Evolutionary conservation across 2,797 vertebrate species (phyloP), one percentile per base, ranked within the genome.

Genomic region (Premnoplex brunnescens): DNA sequence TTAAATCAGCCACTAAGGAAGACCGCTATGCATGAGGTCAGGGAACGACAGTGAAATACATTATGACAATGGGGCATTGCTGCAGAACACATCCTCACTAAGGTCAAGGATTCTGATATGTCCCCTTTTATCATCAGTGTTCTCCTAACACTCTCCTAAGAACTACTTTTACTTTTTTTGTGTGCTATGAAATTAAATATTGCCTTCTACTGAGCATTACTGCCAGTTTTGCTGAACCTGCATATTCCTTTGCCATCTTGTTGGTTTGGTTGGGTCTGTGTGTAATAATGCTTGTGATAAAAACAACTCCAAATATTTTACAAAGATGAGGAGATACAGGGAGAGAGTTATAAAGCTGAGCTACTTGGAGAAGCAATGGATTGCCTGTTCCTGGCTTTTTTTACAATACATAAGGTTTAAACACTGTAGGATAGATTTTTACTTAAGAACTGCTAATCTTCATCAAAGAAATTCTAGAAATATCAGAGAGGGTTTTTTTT

Each of bases 1-100:
- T 56, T 84, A 54, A 77, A 82, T 83, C 15, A 7, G 13, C 48
- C 60, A 51, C 52, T 87, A 51, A 91, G 44, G 60, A 80, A 73
- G 63, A 54, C n/a, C 64, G 30, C 63, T 94, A 68, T 77, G 85
- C 44, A n/a, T 75, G 78, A 79, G 44, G 32, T 49, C 67, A 89
- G 67, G 64, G 23, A 85, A 19, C 68, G 60, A 7, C 81, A 80
- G 21, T 52, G 37, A 63, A 72, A 71, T 32, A 13, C 2, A 7
- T 18, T 16, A 27, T 41, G 64, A 14, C n/a, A 55, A 0, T 21
- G 37, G 63, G 43, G 6, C 62, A 28, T 26, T 87, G 24, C 32
- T 77, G 41, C 30, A 72, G 49, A 51, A 48, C 14, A 26, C 30
- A 6, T 60, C 36, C 32, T 89, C 24, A 5, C 49, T 73, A 12